Base-by-base conservation (phyloP, 1,140 invertebrate species). In the Drosophila kepulauana region DNA sequence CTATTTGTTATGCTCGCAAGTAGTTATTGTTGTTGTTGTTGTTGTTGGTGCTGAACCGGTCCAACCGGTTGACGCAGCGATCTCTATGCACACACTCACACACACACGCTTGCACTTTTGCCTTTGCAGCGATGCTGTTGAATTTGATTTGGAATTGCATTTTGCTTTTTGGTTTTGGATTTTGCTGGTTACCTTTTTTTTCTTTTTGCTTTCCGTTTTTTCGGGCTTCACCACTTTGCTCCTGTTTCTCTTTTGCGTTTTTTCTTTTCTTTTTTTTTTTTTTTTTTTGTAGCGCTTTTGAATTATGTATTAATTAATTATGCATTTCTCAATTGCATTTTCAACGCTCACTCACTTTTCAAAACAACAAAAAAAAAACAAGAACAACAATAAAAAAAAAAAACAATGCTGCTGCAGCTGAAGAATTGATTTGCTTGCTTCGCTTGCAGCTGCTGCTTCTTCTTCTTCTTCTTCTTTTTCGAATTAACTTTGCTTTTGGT, bases 161-260 rank as follows among this genome's bases (percentile, higher is more conserved):
- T 66, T 28, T 35, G 43, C 41, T 49, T 33, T 51, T 54, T 20
- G 20, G 20, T 2, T 20, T 20, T 20, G 20, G 3, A 20, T 20
- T 20, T 20, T 56, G 28, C 30, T 7, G 41, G 33, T 70, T 71
- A 75, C 73, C 73, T 75, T 75, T 75, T 75, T 75, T 48, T 66
- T 65, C 67, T 75, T 70, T 48, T 66, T 65, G 38, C 63, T 56
- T 16, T 64, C 59, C 59, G 68, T 65, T 75, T 71, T 65, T 8
- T 38, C 35, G 20, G 33, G 30, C 41, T 69, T 69, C 20, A 20
- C 20, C 45, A 57, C 38, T 58, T 62, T 75, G 28, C 51, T 41
- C 54, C 11, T 56, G 64, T 52, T 66, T 51, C 4, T 46, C 33
- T 58, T 41, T 38, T 51, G 49, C 2, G 35, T 33, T 8, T 48